Conservation (phyloP, 2,797 vertebrate species). For the Poeciliopsis paucimaculata region DNA sequence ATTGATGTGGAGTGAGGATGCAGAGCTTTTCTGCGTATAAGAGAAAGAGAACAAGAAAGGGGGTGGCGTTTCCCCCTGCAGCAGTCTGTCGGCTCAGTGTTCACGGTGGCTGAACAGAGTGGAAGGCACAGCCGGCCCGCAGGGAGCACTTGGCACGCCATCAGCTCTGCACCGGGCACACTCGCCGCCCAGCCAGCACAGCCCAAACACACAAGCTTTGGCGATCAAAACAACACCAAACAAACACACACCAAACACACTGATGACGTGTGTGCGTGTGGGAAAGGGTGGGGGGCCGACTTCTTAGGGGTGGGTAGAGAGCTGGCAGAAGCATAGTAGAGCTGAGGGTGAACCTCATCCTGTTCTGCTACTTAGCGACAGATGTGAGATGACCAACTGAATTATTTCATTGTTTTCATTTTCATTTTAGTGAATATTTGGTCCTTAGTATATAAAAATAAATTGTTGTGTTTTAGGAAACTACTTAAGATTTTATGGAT, state of each 20-base stretch:
- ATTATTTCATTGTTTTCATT: neutral
- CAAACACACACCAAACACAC: slow-evolving; percentile 76
- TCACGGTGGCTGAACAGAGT: slow-evolving; percentile 82
- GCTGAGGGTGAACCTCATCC: slow-evolving; percentile 19
- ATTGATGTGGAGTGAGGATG: slow-evolving; percentile 33
- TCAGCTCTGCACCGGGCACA: slow-evolving; percentile 76
- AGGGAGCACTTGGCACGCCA: slow-evolving; percentile 84
- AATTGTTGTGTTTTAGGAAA: neutral
- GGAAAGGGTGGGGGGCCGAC: neutral
- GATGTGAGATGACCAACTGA: neutral
- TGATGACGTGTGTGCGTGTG: slow-evolving; percentile 52
- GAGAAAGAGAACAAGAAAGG: slow-evolving; percentile 42
- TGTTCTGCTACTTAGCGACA: slow-evolving; percentile 24
- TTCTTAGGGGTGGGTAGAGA: neutral
- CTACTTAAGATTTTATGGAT: neutral
- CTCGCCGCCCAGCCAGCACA: slow-evolving; percentile 73
- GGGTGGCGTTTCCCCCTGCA: slow-evolving; percentile 70
- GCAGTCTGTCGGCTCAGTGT: slow-evolving; percentile 78
- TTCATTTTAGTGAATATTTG: neutral
- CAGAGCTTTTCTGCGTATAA: slow-evolving; percentile 43
- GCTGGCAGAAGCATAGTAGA: slow-evolving; percentile 23
- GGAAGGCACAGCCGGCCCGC: slow-evolving; percentile 75
- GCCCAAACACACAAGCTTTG: slow-evolving; percentile 78
- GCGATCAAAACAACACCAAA: slow-evolving; percentile 82
- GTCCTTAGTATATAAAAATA: neutral